Percentiles rank a stretch among this genome's conserved stretches.
phyloP scores from a whole-genome alignment of 1,140 invertebrate genomes.

The Drosophila subobscura region DNA sequence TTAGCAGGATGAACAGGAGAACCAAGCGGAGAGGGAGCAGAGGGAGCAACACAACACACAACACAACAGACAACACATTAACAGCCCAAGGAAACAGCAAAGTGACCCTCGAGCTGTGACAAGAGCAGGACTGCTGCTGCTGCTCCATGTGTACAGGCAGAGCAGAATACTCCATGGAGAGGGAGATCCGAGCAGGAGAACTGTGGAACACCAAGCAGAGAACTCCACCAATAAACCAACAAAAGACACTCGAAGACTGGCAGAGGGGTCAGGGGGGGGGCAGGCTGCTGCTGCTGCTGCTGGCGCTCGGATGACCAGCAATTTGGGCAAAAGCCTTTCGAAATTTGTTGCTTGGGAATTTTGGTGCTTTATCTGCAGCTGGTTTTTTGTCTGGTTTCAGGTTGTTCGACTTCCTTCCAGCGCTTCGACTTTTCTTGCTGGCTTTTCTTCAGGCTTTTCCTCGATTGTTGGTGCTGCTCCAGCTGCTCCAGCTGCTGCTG shows the following conservation, averaged over 20 bases:
- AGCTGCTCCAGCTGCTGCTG: not conserved
- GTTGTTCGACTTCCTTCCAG: not conserved
- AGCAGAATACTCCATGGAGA: not conserved
- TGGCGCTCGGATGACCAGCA: slow-evolving; percentile 7
- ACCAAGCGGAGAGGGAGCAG: too few species aligned
- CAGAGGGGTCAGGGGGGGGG: too few species aligned
- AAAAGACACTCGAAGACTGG: too few species aligned
- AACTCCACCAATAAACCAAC: too few species aligned
- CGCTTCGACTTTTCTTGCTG: not conserved
- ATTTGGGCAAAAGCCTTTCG: slow-evolving; percentile 19
- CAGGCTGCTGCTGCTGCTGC: too few species aligned
- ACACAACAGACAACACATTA: slow-evolving; percentile 55
- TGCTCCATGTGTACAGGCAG: not conserved
- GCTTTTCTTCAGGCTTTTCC: slow-evolving; percentile 18
- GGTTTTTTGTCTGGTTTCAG: not conserved
- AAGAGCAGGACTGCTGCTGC: too few species aligned
- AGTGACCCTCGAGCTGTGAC: slow-evolving; percentile 53
- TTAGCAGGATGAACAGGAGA: too few species aligned
- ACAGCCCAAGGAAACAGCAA: slow-evolving; percentile 57
- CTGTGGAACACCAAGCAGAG: too few species aligned
- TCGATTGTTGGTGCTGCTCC: not conserved
- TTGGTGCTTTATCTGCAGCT: not conserved
- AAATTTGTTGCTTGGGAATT: slow-evolving; percentile 40
- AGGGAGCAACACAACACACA: not conserved
- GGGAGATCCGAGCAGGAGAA: too few species aligned